Conservation (phyloP, 2,797 vertebrate genomes). For the Cynodonichthys magdalenae region DNA sequence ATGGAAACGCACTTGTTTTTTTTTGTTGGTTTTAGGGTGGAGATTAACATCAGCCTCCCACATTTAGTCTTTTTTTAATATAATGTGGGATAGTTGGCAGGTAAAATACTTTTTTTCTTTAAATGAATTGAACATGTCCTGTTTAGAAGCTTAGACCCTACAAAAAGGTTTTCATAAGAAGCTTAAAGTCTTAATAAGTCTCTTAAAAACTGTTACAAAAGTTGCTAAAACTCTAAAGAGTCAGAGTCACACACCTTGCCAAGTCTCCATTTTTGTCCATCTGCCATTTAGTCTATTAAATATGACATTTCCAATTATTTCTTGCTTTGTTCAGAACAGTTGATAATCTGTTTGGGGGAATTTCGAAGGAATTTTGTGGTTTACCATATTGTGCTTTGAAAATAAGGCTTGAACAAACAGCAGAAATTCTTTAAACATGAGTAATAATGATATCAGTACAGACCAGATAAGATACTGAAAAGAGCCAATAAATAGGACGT, state of each 20-base stretch:
- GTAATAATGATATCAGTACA: constrained; percentile 48
- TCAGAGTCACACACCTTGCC: neutral
- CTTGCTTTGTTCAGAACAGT: constrained; percentile 33
- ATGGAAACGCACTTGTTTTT: constrained; percentile 26
- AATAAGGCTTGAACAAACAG: constrained; percentile 43
- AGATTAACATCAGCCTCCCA: constrained; percentile 16
- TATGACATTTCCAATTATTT: constrained; percentile 32
- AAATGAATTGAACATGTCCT: constrained; percentile 11
- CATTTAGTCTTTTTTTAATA: constrained; percentile 17
- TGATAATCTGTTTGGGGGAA: constrained; percentile 39
- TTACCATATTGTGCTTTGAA: constrained; percentile 46
- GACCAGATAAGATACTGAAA: constrained; percentile 48
- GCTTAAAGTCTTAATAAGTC: neutral
- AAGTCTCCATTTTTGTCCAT: neutral
- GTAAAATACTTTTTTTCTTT: neutral
- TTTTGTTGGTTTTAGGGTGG: neutral
- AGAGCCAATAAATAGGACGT: constrained; percentile 14
- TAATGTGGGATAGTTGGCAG: constrained; percentile 17
- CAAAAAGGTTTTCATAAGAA: constrained; percentile 15
- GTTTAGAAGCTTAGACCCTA: neutral
- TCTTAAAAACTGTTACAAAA: neutral
- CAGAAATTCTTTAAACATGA: constrained; percentile 58
- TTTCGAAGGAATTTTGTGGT: constrained; percentile 49
- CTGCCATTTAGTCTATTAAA: constrained; percentile 6
- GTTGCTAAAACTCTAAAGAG: constrained; percentile 3